Conservation (phyloP, 2,113 vertebrate species). For the Procapra przewalskii region DNA sequence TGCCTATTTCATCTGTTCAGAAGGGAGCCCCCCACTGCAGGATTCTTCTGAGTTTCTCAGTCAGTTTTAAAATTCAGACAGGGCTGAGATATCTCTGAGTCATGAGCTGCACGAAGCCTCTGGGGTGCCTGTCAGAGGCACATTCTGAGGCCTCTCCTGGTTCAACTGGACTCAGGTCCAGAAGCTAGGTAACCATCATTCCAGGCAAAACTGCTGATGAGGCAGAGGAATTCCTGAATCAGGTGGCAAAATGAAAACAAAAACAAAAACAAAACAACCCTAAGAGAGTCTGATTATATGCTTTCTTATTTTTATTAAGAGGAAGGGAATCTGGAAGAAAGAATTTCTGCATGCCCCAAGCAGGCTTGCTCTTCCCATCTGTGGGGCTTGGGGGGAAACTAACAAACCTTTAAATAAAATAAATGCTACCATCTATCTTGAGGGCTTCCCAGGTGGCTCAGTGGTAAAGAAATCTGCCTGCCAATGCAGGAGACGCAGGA, state of each 20-base stretch:
- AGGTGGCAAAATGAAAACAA: not conserved
- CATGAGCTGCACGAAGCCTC: not conserved
- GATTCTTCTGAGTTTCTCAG: not conserved
- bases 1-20: not conserved
- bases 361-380: not conserved
- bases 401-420: not conserved
- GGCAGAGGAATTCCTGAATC: not conserved
- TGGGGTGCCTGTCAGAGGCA: not conserved
- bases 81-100: not conserved
- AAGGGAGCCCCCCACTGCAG: not conserved
- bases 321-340: not conserved
- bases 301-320: slow-evolving; percentile 15
- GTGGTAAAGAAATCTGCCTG: not conserved
- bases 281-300: not conserved
- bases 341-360: not conserved
- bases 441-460: not conserved
- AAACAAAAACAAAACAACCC: not conserved
- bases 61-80: slow-evolving; percentile 22
- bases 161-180: not conserved
- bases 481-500: not conserved
- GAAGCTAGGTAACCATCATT: not conserved
- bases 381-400: not conserved
- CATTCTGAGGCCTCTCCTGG: not conserved
- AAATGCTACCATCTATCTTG: not conserved
- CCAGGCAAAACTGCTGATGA: not conserved